Base-by-base conservation (phyloP, 2,888 invertebrate genomes). In the Nemapogon koenigi region DNA sequence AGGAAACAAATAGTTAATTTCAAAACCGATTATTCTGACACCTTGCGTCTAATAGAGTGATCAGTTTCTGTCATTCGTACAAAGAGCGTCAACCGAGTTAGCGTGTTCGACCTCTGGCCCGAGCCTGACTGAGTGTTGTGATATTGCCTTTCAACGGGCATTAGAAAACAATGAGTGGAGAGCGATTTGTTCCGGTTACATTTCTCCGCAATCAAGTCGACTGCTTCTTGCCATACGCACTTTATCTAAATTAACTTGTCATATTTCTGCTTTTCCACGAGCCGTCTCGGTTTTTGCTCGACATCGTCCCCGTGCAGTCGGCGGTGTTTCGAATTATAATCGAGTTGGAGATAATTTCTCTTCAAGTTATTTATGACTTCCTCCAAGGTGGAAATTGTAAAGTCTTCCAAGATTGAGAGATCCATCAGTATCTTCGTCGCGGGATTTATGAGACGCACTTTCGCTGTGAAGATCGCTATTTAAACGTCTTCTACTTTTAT, bases 201-300 rank as follows among this genome's bases (percentile, higher is more conserved):
- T 64, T 59, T 67, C 59, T 57, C 61, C 57, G 57, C 55, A 56
- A 26, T 37, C 57, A 58, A 59, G 55, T 58, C 57, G 58, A 59
- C 60, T 4, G 15, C 32, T 33, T 62, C 65, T 63, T 61, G 55
- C 62, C n/a, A 18, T 30, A 30, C 28, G 27, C 35, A 35, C 33
- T 70, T 63, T 60, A 62, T 69, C 65, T 64, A 66, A 67, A 72
- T 71, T 64, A 66, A 64, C 61, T 59, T 65, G 69, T 71, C 71
- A 67, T 61, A 64, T 66, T 63, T 62, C 59, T 61, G 57, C 57
- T 62, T 67, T 68, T 67, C 62, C 57, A 49, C 50, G 28, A 37
- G 50, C 46, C 42, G 39, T 17, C 27, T 18, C 38, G 25, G 37
- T 42, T 40, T 36, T 38, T 37, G 29, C 42, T 8, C 29, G 29